These are phyloP conservation scores for Otus sunia DNA, from an alignment of 2,113 vertebrate genomes.

Conservation along the genomic window DNA sequence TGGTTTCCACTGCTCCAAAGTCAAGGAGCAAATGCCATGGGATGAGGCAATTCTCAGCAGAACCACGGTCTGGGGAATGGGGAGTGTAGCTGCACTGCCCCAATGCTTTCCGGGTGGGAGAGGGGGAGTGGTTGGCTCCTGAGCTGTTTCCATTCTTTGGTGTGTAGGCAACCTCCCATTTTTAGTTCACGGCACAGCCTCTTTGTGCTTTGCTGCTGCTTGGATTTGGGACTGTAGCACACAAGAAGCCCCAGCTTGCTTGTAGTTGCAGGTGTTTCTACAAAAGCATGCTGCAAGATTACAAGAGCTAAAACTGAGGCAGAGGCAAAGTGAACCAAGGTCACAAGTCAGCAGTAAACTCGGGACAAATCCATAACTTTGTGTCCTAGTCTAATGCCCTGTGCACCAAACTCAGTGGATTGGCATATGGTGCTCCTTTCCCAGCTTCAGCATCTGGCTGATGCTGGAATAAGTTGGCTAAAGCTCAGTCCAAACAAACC, in stretches of 20 bases:
- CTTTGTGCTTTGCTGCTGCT: not conserved
- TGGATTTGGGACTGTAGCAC: not conserved
- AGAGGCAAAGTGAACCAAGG: not conserved
- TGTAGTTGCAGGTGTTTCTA: not conserved
- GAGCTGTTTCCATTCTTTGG: not conserved
- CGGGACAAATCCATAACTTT: not conserved
- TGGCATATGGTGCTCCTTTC: not conserved
- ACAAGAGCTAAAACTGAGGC: not conserved
- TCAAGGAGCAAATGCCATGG: not conserved
- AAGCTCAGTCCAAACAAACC: not conserved
- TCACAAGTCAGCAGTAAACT: not conserved
- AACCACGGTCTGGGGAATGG: not conserved
- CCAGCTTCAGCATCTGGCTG: not conserved
- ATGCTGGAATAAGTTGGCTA: not conserved
- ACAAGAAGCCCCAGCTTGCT: not conserved
- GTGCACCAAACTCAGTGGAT: accelerated
- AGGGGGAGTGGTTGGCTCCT: not conserved
- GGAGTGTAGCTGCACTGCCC: not conserved
- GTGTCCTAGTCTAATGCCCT: not conserved
- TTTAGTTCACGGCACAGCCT: not conserved
- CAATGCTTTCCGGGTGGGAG: not conserved
- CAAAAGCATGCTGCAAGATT: not conserved
- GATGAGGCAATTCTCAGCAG: not conserved
- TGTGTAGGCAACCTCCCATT: not conserved
- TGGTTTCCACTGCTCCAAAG: conserved; percentile 6